A percentile compares a stretch with the other conserved stretches of the same genome.
These are phyloP conservation scores for Hydraecia micacea DNA, from an alignment of 2,888 invertebrate genomes.

Conservation along the genomic window DNA sequence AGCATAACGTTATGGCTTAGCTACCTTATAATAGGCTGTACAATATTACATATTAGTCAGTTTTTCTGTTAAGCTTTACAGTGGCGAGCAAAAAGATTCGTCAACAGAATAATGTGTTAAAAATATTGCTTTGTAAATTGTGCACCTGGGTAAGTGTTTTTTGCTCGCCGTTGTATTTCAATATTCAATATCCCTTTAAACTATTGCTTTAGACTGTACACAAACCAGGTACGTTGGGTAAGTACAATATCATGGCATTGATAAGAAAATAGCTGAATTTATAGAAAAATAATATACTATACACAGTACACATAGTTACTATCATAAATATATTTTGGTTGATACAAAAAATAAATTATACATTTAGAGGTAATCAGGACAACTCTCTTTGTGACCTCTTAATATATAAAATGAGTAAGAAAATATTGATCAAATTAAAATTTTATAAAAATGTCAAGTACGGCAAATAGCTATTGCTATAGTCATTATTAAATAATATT, in stretches of 20 bases:
- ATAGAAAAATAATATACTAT: slow-evolving; percentile 66
- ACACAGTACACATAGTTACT: slow-evolving; percentile 24
- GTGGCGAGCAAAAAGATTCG: slow-evolving; percentile 37
- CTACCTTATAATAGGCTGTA: slow-evolving; percentile 62
- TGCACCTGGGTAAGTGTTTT: slow-evolving; percentile 25
- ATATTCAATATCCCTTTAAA: slow-evolving; percentile 47
- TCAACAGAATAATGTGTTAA: slow-evolving; percentile 1
- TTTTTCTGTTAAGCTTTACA: slow-evolving; percentile 43
- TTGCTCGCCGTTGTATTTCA: slow-evolving; percentile 25
- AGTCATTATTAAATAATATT: background rate
- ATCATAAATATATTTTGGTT: slow-evolving; percentile 36
- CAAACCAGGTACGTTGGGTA: slow-evolving; percentile 71
- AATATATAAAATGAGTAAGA: slow-evolving; percentile 21
- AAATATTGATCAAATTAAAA: slow-evolving; percentile 40
- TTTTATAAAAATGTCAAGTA: slow-evolving; percentile 15
- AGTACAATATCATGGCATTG: slow-evolving; percentile 67
- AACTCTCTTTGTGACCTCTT: slow-evolving; percentile 14
- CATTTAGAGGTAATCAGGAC: slow-evolving; percentile 25
- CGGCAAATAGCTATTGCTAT: slow-evolving; percentile 5
- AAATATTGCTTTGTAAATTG: slow-evolving; percentile 41
- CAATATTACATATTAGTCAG: slow-evolving; percentile 46
- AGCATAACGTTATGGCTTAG: slow-evolving; percentile 49
- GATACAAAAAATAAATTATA: slow-evolving; percentile 50
- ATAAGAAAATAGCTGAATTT: slow-evolving; percentile 64
- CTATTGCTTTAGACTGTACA: slow-evolving; percentile 61